A percentile compares a stretch with the other conserved stretches of the same genome.
Conservation (phyloP, 2,113 vertebrate genomes). For the Panurus biarmicus region DNA sequence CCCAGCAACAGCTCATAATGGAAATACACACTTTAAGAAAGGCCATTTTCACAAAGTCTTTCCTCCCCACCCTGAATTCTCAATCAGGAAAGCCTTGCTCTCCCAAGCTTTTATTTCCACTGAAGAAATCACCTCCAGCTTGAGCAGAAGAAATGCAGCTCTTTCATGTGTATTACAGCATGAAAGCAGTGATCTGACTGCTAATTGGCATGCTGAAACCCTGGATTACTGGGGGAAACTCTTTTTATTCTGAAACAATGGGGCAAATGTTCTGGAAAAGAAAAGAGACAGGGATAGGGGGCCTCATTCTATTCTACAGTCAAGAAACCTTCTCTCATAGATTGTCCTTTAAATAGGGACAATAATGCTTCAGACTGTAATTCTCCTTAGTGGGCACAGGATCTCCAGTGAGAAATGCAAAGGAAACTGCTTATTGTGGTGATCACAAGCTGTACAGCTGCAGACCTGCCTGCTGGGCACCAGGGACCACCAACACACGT, state of each 20-base stretch:
- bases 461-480: not conserved
- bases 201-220: not conserved
- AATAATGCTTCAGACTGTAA: not conserved
- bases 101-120: slow-evolving; percentile 7
- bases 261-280: slow-evolving; percentile 32
- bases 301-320: not conserved
- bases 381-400: not conserved
- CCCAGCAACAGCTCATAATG: not conserved
- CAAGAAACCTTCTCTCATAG: not conserved
- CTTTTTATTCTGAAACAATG: slow-evolving; percentile 37
- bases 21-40: not conserved
- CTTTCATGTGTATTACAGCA: slow-evolving; percentile 8
- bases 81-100: not conserved
- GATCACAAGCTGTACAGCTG: not conserved
- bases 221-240: not conserved
- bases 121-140: not conserved
- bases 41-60: not conserved
- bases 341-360: not conserved
- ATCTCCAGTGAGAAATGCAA: not conserved
- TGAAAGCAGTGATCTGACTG: not conserved
- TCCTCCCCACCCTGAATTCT: not conserved
- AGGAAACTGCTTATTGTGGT: not conserved
- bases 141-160: not conserved
- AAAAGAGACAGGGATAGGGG: not conserved
- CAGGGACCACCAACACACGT: not conserved